Conservation (phyloP, 1,140 invertebrate species). For the Zaprionus davidi region DNA sequence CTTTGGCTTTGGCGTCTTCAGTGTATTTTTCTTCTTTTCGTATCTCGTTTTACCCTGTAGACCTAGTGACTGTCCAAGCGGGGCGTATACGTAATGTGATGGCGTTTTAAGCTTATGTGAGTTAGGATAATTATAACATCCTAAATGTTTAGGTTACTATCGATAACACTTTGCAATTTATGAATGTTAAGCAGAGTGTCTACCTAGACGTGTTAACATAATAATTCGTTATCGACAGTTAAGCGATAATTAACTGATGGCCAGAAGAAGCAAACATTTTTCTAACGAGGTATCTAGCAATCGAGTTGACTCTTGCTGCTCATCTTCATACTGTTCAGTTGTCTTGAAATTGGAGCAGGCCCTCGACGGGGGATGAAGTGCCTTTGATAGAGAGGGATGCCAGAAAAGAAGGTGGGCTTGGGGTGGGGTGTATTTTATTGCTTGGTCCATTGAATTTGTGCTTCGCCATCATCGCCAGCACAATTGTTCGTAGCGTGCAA, state of each 20-base stretch:
- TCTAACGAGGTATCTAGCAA: neutral
- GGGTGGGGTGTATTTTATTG: constrained; percentile 28
- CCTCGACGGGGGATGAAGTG: neutral
- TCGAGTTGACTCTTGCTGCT: neutral
- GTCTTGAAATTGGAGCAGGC: constrained; percentile 26
- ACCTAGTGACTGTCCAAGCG: neutral
- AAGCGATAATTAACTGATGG: neutral
- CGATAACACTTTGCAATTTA: neutral
- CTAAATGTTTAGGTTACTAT: neutral
- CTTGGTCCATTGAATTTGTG: constrained; percentile 40
- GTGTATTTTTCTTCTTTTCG: neutral
- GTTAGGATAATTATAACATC: too few species aligned
- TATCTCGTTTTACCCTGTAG: constrained; percentile 1
- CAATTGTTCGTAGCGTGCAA: constrained; percentile 74
- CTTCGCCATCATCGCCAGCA: constrained; percentile 36
- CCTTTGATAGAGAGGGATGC: neutral
- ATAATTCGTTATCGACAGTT: neutral
- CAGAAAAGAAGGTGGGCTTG: neutral
- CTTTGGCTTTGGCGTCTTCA: constrained; percentile 9
- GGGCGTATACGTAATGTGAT: neutral
- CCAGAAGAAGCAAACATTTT: too few species aligned
- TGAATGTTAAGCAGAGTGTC: neutral
- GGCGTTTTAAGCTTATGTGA: too few species aligned
- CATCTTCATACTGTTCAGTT: neutral
- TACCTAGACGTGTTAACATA: neutral